Percentiles rank a stretch among this genome's conserved stretches.
These are phyloP conservation scores for Syritta pipiens DNA, from an alignment of 2,888 invertebrate genomes.

Conservation along the genomic window DNA sequence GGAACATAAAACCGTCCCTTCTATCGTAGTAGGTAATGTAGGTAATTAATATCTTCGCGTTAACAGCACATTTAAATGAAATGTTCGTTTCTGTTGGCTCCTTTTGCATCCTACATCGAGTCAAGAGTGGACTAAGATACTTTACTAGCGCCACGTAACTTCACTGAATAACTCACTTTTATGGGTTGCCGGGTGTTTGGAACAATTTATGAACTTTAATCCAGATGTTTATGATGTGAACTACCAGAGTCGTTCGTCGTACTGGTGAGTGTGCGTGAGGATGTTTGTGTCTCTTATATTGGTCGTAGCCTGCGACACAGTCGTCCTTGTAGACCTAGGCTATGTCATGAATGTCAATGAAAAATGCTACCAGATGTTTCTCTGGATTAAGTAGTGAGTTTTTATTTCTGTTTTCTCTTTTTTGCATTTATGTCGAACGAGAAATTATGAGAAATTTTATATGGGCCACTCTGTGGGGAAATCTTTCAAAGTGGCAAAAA, in stretches of 20 bases:
- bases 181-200: constrained; percentile 19
- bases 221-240: constrained; percentile 59
- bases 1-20: constrained; percentile 12
- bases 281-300: too few relatives aligned
- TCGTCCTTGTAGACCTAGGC: constrained; percentile 11
- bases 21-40: constrained; percentile 15
- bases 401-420: neutral
- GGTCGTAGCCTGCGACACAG: neutral
- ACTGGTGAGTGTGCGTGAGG: neutral
- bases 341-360: constrained; percentile 10
- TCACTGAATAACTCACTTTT: constrained; percentile 49
- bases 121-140: neutral
- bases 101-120: neutral
- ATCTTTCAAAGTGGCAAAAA: too few relatives aligned
- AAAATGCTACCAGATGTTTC: neutral
- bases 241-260: constrained; percentile 12
- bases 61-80: constrained; percentile 53
- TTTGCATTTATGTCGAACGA: neutral
- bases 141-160: constrained; percentile 2
- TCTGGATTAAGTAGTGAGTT: neutral
- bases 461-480: too few relatives aligned
- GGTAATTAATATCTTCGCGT: constrained; percentile 45
- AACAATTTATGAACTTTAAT: constrained; percentile 51
- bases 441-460: too few relatives aligned
- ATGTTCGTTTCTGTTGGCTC: constrained; percentile 9